A percentile compares a stretch with the other conserved stretches of the same genome.
Conservation (phyloP, 2,113 vertebrate species). For the Microtus pennsylvanicus region DNA sequence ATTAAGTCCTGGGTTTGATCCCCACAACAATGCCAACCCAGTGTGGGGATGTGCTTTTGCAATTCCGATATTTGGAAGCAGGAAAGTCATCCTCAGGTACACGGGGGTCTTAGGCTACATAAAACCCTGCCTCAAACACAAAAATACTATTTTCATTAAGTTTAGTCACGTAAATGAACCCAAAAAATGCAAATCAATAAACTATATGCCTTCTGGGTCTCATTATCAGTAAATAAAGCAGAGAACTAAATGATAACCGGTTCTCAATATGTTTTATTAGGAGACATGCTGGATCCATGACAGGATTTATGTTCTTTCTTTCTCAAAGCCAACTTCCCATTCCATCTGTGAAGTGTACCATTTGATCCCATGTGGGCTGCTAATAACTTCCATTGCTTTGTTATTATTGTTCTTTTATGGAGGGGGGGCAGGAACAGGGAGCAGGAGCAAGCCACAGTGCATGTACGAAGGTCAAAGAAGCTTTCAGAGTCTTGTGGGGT, state of each 20-base stretch:
- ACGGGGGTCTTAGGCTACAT: background rate
- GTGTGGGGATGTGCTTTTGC: background rate
- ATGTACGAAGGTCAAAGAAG: background rate
- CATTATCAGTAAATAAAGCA: background rate
- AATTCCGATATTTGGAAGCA: background rate
- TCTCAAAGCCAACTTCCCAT: conserved; percentile 10
- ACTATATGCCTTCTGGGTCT: background rate
- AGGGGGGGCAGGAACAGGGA: background rate
- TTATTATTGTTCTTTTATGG: background rate
- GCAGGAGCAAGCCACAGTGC: background rate
- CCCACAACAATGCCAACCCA: background rate
- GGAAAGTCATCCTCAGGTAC: background rate
- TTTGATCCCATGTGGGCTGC: background rate
- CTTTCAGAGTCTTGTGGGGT: background rate
- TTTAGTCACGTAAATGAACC: conserved; percentile 1
- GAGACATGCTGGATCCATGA: conserved; percentile 30
- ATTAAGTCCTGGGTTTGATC: background rate
- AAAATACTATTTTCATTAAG: conserved; percentile 15
- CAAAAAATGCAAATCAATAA: background rate
- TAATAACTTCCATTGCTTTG: background rate
- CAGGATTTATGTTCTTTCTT: conserved; percentile 24
- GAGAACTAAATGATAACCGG: background rate
- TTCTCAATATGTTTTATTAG: background rate
- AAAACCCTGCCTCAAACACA: background rate
- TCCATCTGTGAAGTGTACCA: background rate